Evolutionary conservation across 2,797 vertebrate species (phyloP).

Genomic region (Hybognathus amarus): DNA sequence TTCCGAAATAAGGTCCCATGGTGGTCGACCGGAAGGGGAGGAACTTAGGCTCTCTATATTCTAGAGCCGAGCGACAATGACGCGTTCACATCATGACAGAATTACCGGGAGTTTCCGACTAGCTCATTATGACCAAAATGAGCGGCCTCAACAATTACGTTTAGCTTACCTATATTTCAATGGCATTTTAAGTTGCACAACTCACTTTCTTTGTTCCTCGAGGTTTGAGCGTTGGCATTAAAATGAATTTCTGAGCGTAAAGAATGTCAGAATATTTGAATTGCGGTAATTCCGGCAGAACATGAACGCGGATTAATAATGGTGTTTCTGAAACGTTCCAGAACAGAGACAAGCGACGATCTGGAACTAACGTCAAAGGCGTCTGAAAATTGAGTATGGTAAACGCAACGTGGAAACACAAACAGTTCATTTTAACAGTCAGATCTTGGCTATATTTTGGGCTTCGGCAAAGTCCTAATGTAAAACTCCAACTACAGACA

Average conservation of each 20-base stretch:
- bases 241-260: not conserved
- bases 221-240: not conserved
- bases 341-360: not conserved
- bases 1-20: too few relatives aligned
- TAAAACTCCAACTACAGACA: conserved; percentile 63
- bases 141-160: not conserved
- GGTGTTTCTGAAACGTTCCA: not conserved
- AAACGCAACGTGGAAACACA: conserved; percentile 38
- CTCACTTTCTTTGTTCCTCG: not conserved
- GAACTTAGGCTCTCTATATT: too few relatives aligned
- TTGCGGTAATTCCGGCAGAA: not conserved
- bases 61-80: not conserved
- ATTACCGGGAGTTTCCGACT: not conserved
- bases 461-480: conserved; percentile 69
- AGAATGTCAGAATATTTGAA: not conserved
- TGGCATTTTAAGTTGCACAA: not conserved
- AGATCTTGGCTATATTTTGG: conserved; percentile 66
- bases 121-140: not conserved
- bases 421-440: conserved; percentile 73
- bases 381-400: not conserved
- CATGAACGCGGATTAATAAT: not conserved
- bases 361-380: not conserved
- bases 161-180: not conserved
- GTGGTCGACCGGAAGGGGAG: too few relatives aligned
- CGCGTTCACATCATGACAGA: not conserved